Conservation (phyloP, 2,113 vertebrate species). For the Catagonus wagneri region DNA sequence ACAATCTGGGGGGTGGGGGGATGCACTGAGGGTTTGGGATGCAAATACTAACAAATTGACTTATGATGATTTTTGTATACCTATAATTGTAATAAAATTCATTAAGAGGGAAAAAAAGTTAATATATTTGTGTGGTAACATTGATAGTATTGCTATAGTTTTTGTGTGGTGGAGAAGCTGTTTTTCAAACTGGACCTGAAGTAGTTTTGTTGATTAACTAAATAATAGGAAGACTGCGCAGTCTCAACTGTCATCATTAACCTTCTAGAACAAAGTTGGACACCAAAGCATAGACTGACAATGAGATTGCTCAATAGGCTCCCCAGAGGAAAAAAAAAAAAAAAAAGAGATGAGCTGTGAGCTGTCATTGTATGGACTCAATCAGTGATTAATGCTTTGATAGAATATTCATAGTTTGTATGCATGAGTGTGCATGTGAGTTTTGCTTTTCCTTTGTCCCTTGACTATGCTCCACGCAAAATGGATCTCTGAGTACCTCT, state of each 20-base stretch:
- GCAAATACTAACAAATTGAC: no score
- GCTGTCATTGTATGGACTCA: neutral
- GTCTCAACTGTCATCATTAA: neutral
- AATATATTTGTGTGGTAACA: neutral
- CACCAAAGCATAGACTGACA: neutral
- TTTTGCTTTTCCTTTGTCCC: neutral
- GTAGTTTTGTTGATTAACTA: neutral
- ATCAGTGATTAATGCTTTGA: neutral
- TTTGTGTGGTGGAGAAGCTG: neutral
- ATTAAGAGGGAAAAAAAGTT: no score
- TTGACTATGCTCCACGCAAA: neutral
- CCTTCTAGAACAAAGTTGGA: conserved; percentile 15
- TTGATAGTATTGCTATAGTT: neutral
- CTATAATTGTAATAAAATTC: no score
- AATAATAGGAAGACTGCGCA: neutral
- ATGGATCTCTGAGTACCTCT: neutral
- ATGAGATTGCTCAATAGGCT: neutral
- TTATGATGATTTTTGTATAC: no score
- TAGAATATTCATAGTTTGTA: neutral
- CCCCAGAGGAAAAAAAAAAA: neutral
- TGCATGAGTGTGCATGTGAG: neutral
- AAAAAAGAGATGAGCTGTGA: neutral
- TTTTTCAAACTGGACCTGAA: conserved; percentile 20
- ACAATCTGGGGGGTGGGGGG: no score
- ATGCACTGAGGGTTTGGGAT: neutral